Base-by-base conservation (phyloP, 2,797 vertebrate species). In the Halcyon badia region DNA sequence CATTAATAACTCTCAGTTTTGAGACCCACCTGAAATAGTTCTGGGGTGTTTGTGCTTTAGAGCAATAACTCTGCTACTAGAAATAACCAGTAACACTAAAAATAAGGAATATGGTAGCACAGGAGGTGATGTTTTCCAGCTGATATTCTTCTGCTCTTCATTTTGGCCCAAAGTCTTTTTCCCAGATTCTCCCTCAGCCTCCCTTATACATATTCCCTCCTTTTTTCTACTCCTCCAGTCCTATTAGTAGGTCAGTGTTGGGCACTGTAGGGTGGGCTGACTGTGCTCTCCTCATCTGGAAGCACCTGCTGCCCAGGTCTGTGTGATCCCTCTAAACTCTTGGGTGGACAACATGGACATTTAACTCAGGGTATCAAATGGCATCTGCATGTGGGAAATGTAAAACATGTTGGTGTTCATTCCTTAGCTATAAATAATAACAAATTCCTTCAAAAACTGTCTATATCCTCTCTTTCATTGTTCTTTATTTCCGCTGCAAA, bases 401-500 rank as follows among this genome's bases (percentile, higher is more conserved):
- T 76, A 69, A 90, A 88, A 81, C 42, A 54, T 57, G 2, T 58
- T 77, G 30, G 14, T 76, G 39, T 56, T 86, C 61, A 56, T 86
- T 86, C 76, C 65, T 69, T 54, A 83, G 52, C 44, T 94, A 92
- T 65, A 83, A 87, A 76, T 71, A 94, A 85, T 58, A 83, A 39
- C 2, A 3, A 78, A 92, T 54, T 85, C 49, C 69, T 95, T 79
- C 20, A 88, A 75, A 82, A 86, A 51, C 24, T 5, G 10, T 69
- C 58, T 57, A 19, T 86, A 91, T 87, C 72, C 91, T 92, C 64
- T 89, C 42, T 48, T 69, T 46, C 76, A 94, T 96, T 96, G 91
- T 96, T 96, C 69, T 91, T 92, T 81, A 76, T 86, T 96, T 94
- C 95, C 8, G 0, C 73, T 88, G 79, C 76, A 88, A 92, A 88